Conservation (phyloP, 2,888 invertebrate genomes). For the Miltochrista miniata region DNA sequence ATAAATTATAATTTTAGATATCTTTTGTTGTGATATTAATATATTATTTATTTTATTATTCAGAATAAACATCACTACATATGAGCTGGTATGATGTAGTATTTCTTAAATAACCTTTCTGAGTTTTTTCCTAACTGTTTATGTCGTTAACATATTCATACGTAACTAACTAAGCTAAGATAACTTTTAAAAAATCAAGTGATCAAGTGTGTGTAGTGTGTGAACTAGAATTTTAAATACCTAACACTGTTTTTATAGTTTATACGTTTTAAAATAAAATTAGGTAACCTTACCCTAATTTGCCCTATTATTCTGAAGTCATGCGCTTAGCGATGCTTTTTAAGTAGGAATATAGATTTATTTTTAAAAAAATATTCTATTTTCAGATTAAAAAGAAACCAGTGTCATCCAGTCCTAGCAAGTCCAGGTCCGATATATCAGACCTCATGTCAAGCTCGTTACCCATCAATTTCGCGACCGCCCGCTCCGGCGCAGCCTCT, state of each 20-base stretch:
- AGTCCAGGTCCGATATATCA: conserved; percentile 61
- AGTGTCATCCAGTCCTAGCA: conserved; percentile 59
- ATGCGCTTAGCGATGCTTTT: no score
- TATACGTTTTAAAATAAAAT: no score
- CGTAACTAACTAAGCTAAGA: background rate
- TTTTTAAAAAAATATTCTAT: no score
- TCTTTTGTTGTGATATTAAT: background rate
- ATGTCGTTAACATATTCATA: background rate
- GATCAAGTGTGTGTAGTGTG: no score
- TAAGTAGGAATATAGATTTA: no score
- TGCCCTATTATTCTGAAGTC: no score
- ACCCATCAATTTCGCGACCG: conserved; percentile 79
- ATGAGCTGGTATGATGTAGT: conserved; percentile 36
- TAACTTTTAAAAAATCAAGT: no score
- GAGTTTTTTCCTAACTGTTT: background rate
- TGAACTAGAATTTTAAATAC: no score
- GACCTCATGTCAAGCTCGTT: conserved; percentile 70
- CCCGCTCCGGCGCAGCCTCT: conserved; percentile 90
- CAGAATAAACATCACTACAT: conserved; percentile 45
- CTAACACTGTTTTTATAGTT: no score
- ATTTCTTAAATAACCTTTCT: conserved; percentile 2
- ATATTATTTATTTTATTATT: conserved; percentile 26
- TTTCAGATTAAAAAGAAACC: conserved; percentile 77
- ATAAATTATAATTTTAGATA: background rate
- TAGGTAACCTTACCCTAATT: no score